phyloP scores from a whole-genome alignment of 2,797 vertebrate species.

The Setipinna tenuifilis region DNA sequence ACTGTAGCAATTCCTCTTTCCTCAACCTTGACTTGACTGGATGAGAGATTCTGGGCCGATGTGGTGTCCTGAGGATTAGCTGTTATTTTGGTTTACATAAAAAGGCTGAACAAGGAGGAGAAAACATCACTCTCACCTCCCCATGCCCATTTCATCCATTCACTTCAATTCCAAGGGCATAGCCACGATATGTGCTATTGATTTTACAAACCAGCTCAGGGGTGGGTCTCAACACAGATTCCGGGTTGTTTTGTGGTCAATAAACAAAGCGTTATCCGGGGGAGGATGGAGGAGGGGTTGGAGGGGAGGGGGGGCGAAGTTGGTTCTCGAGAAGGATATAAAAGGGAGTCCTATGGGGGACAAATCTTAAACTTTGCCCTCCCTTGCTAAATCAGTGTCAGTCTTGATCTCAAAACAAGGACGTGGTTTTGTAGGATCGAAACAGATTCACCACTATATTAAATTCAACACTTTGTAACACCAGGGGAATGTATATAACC shows the following conservation, averaged over 20 bases:
- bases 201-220: neutral
- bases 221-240: neutral
- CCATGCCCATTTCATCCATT: neutral
- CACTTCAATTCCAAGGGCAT: neutral
- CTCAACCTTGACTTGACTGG: neutral
- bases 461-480: conserved; percentile 16
- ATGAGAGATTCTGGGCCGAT: neutral
- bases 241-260: neutral
- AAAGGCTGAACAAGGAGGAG: neutral
- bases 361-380: conserved; percentile 17
- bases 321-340: neutral
- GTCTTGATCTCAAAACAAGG: neutral
- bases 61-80: neutral
- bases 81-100: neutral
- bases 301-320: neutral
- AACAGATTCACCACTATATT: conserved; percentile 13
- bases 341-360: neutral
- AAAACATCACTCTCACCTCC: conserved; percentile 1
- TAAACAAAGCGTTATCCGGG: conserved; percentile 4
- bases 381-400: neutral
- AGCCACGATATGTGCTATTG: conserved; percentile 5
- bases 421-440: neutral
- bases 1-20: neutral
- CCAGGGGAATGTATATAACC: neutral
- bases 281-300: neutral